A percentile compares a stretch with the other conserved stretches of the same genome.
These are phyloP conservation scores for Drosophila bocqueti DNA, from an alignment of 1,140 invertebrate genomes.

Conservation along the genomic window DNA sequence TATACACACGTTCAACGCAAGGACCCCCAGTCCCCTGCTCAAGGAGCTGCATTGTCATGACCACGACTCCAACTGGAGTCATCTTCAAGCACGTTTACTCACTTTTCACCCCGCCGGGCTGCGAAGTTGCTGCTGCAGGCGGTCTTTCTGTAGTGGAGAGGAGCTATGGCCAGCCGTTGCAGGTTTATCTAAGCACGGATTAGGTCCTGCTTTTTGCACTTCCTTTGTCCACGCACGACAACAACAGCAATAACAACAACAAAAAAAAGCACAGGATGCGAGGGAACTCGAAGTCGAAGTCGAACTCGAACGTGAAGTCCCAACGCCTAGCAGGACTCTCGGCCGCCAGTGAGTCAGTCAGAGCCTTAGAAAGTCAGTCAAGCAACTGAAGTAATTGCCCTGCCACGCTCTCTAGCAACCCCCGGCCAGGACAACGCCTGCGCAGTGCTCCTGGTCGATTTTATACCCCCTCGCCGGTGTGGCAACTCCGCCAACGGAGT, in stretches of 20 bases:
- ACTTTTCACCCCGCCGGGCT: not conserved
- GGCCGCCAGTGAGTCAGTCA: slow-evolving; percentile 16
- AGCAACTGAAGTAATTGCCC: slow-evolving; percentile 46
- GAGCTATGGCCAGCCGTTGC: not conserved
- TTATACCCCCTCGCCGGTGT: not conserved
- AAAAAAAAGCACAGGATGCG: slow-evolving; percentile 16
- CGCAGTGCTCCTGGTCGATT: slow-evolving; percentile 53
- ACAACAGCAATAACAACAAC: not conserved
- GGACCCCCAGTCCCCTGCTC: not conserved
- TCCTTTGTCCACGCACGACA: not conserved
- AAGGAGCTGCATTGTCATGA: slow-evolving; percentile 2
- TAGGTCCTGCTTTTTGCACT: not conserved
- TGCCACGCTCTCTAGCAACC: slow-evolving; percentile 1
- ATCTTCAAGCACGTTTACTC: not conserved
- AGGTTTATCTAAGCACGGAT: not conserved
- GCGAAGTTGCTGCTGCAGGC: not conserved
- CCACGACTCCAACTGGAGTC: not conserved
- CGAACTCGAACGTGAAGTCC: slow-evolving; percentile 36
- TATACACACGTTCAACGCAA: not conserved
- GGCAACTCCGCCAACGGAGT: slow-evolving; percentile 26
- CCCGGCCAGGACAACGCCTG: slow-evolving; percentile 32
- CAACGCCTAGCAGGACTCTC: slow-evolving; percentile 19
- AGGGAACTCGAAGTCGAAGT: slow-evolving; percentile 12
- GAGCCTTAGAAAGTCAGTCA: slow-evolving; percentile 45
- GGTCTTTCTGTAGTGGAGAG: not conserved